Conservation (phyloP, 2,797 vertebrate genomes). For the Streptopelia turtur region DNA sequence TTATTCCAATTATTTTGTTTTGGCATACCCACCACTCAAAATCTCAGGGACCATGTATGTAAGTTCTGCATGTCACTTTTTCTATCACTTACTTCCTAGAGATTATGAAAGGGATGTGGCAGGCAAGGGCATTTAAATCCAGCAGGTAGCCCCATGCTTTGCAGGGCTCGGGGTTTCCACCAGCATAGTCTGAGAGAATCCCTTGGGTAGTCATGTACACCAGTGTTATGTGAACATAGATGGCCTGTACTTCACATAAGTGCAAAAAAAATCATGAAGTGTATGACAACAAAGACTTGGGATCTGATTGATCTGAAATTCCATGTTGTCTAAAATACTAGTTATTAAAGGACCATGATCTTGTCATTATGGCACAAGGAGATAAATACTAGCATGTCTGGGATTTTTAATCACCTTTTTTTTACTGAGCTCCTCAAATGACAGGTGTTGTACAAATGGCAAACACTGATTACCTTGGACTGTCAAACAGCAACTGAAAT, state of each 20-base stretch:
- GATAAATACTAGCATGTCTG: not conserved
- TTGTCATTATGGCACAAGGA: not conserved
- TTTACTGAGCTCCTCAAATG: not conserved
- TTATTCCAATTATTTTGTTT: not conserved
- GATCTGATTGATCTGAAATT: not conserved
- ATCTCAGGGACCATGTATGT: not conserved
- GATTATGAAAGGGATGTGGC: not conserved
- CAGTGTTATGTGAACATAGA: not conserved
- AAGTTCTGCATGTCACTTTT: not conserved
- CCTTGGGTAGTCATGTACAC: not conserved
- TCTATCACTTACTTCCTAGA: not conserved
- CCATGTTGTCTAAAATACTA: not conserved
- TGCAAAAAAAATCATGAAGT: not conserved
- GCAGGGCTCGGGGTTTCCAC: not conserved
- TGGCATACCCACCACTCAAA: not conserved
- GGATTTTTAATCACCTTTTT: not conserved
- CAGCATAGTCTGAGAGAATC: not conserved
- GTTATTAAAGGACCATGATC: not conserved
- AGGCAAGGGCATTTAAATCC: not conserved
- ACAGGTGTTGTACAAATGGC: not conserved
- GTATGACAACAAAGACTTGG: not conserved
- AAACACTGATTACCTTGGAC: not conserved
- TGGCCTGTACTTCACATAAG: accelerated
- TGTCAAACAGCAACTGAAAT: not conserved
- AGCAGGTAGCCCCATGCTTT: not conserved